Conservation (phyloP, 2,888 invertebrate species). For the Cotesia congregata region DNA sequence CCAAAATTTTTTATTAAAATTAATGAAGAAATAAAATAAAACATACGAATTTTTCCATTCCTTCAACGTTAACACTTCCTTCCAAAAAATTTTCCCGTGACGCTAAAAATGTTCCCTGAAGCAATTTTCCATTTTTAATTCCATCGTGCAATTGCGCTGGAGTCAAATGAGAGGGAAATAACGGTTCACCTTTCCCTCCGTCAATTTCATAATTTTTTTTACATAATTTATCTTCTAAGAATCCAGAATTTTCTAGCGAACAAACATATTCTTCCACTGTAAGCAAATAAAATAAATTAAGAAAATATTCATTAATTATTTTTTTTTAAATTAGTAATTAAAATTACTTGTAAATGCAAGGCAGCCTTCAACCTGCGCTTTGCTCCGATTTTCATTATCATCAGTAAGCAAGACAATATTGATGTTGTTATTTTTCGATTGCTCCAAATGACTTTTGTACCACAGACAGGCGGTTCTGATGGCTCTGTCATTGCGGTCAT, state of each 20-base stretch:
- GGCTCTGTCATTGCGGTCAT: constrained; percentile 93
- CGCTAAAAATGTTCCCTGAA: constrained; percentile 87
- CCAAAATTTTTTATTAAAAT: constrained; percentile 2
- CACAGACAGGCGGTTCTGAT: constrained; percentile 86
- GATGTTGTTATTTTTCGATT: constrained; percentile 65
- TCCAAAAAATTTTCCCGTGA: constrained; percentile 96
- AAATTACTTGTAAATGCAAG: constrained; percentile 78
- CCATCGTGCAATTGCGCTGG: constrained; percentile 84
- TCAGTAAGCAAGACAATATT: constrained; percentile 86
- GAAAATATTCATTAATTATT: background rate
- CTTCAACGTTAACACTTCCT: constrained; percentile 86
- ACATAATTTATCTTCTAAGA: constrained; percentile 86
- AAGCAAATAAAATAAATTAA: constrained; percentile 19
- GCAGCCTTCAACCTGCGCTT: constrained; percentile 81
- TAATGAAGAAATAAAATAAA: constrained; percentile 19
- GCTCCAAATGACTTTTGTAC: constrained; percentile 81
- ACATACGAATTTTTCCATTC: constrained; percentile 83
- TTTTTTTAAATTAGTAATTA: background rate
- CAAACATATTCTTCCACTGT: constrained; percentile 83
- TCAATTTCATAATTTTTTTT: constrained; percentile 77
- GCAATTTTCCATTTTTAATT: constrained; percentile 80
- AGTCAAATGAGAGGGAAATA: constrained; percentile 89
- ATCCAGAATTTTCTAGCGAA: constrained; percentile 77
- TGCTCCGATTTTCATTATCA: constrained; percentile 82
- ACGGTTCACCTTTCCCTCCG: constrained; percentile 74